These are phyloP conservation scores for Laticauda laticaudata DNA, from an alignment of 2,113 vertebrate genomes.

Conservation along the genomic window DNA sequence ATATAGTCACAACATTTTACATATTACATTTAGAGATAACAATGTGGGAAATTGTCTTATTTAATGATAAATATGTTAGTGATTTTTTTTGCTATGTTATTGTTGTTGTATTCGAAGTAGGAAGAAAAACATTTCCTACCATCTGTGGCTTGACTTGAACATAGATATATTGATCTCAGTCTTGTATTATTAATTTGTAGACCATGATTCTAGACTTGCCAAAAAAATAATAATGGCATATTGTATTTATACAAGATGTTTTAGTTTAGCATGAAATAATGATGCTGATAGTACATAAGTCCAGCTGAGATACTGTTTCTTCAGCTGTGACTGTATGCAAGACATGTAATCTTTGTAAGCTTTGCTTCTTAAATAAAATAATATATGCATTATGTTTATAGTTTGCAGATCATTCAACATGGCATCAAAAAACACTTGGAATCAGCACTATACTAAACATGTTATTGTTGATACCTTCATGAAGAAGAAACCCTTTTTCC, in stretches of 20 bases:
- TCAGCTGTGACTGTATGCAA: fast-evolving
- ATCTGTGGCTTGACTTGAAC: slow-evolving; percentile 14
- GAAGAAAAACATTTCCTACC: slow-evolving; percentile 2
- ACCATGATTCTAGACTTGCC: slow-evolving; percentile 22
- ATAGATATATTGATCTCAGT: not conserved
- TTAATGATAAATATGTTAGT: slow-evolving; percentile 5
- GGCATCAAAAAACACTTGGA: not conserved
- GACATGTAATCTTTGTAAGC: not conserved
- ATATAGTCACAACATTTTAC: not conserved
- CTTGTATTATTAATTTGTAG: slow-evolving; percentile 5
- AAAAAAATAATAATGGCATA: slow-evolving; percentile 16
- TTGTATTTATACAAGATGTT: slow-evolving; percentile 51
- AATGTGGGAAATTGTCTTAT: not conserved
- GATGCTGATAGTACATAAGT: slow-evolving; percentile 34
- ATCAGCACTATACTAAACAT: not conserved
- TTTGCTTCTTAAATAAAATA: not conserved
- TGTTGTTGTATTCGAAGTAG: not conserved
- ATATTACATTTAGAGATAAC: not conserved
- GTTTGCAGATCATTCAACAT: not conserved
- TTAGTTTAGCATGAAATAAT: slow-evolving; percentile 43
- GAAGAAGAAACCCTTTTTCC: not conserved
- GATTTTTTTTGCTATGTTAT: not conserved
- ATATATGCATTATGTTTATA: not conserved
- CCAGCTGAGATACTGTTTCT: slow-evolving; percentile 49
- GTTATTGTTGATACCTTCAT: not conserved